A percentile compares a stretch with the other conserved stretches of the same genome.
Conservation (phyloP, 1,140 invertebrate species). For the Lepidurus apus region DNA sequence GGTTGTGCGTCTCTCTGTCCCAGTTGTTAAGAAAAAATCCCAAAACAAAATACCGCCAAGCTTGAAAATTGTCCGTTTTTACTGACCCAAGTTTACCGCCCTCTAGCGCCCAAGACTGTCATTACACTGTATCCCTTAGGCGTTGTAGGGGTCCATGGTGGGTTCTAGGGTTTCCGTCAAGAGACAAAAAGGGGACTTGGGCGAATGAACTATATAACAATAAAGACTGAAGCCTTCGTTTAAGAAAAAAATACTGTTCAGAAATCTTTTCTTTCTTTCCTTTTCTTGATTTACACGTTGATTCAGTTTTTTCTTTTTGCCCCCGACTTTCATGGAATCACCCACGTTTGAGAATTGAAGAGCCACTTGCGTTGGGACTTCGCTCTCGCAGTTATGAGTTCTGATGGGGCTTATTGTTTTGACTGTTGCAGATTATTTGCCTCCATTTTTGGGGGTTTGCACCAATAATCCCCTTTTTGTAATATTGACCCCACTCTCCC, state of each 20-base stretch:
- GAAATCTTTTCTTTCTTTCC: background rate
- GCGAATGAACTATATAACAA: slow-evolving; percentile 1
- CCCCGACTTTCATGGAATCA: too few relatives aligned
- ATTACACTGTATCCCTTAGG: background rate
- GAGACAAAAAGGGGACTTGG: background rate
- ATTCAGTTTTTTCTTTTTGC: too few relatives aligned
- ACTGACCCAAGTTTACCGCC: background rate
- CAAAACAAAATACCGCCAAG: background rate
- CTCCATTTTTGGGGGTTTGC: background rate
- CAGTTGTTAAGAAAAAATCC: background rate
- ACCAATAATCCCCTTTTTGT: slow-evolving; percentile 2
- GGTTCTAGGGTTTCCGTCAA: background rate
- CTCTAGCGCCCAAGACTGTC: background rate
- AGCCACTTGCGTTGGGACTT: background rate
- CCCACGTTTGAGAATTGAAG: background rate
- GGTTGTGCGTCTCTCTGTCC: background rate
- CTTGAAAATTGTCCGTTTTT: background rate
- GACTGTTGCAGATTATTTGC: background rate
- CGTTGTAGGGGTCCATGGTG: background rate
- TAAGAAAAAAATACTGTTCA: background rate
- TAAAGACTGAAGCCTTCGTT: slow-evolving; percentile 19
- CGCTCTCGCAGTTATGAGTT: background rate
- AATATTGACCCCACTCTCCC: background rate
- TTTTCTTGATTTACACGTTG: too few relatives aligned
- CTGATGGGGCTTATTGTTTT: slow-evolving; percentile 1